These are phyloP conservation scores for Halcyon badia DNA, from an alignment of 2,797 vertebrate genomes.

Conservation along the genomic window DNA sequence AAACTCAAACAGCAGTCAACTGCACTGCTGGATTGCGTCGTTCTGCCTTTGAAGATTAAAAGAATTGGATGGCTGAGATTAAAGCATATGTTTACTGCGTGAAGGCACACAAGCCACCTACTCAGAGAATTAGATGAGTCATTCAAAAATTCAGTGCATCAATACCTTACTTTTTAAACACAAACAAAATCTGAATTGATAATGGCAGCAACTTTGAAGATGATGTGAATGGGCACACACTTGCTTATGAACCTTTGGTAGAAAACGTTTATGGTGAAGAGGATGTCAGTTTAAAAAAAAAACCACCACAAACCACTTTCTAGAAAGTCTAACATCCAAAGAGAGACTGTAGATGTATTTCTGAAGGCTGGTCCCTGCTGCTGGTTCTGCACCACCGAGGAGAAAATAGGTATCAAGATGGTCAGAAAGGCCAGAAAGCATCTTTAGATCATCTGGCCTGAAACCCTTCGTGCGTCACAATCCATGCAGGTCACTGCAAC, in stretches of 20 bases:
- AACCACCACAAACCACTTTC: neutral
- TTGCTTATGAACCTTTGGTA: neutral
- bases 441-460: neutral
- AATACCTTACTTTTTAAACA: conserved; percentile 34
- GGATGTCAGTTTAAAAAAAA: neutral
- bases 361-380: neutral
- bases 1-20: neutral
- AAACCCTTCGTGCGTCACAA: neutral
- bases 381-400: neutral
- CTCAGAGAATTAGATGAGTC: conserved; percentile 68
- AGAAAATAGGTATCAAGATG: neutral
- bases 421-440: neutral
- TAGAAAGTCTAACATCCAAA: neutral
- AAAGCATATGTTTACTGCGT: neutral
- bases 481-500: neutral
- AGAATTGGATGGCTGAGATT: conserved; percentile 2
- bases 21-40: neutral
- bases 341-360: neutral
- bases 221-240: neutral
- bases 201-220: neutral
- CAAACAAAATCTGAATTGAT: conserved; percentile 33
- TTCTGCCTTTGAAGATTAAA: conserved; percentile 34
- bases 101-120: conserved; percentile 48
- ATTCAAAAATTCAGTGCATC: conserved; percentile 47
- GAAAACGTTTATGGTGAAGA: neutral